These are phyloP conservation scores for Heliconius nattereri DNA, from an alignment of 1,140 invertebrate genomes.

Conservation along the genomic window DNA sequence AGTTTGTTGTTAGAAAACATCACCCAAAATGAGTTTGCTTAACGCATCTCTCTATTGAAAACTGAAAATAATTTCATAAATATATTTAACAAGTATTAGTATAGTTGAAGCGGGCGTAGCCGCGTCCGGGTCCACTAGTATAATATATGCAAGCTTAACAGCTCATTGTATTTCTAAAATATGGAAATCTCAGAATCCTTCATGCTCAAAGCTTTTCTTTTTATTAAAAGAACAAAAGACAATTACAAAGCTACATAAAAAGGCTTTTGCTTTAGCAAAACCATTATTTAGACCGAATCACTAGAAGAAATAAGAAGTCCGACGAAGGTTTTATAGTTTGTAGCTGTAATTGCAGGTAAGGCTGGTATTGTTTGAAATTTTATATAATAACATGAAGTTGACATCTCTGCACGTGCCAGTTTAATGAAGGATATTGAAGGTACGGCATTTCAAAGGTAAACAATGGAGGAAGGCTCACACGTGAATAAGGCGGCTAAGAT, in stretches of 20 bases:
- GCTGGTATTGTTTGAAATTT: slow-evolving; percentile 5
- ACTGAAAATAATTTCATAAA: too few relatives aligned
- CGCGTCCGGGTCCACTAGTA: too few relatives aligned
- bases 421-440: slow-evolving; percentile 1
- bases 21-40: too few relatives aligned
- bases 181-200: not conserved
- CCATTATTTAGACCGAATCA: not conserved
- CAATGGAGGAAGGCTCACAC: slow-evolving; percentile 1
- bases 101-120: too few relatives aligned
- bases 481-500: not conserved
- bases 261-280: not conserved
- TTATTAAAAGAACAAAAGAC: not conserved
- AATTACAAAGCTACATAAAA: not conserved
- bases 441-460: slow-evolving; percentile 4
- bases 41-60: too few relatives aligned
- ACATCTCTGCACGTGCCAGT: not conserved
- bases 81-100: too few relatives aligned
- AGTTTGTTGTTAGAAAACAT: too few relatives aligned
- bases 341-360: not conserved
- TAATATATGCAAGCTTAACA: not conserved
- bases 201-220: not conserved
- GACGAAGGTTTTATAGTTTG: not conserved
- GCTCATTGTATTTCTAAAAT: not conserved
- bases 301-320: not conserved
- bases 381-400: slow-evolving; percentile 9